Conservation (phyloP, 1,140 invertebrate species). For the Sitophilus oryzae region DNA sequence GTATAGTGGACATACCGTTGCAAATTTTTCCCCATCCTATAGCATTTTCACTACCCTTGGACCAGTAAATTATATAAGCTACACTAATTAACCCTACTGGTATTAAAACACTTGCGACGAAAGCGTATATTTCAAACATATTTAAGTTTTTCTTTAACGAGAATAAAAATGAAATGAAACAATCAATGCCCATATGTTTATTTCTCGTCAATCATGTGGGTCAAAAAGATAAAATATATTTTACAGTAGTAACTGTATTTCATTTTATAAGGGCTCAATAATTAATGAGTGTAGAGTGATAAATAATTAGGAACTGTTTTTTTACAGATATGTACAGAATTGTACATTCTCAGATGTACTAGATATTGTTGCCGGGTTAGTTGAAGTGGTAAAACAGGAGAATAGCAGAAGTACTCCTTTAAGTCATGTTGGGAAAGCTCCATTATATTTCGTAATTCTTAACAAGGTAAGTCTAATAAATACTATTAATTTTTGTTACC, state of each 20-base stretch:
- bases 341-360: constrained; percentile 37
- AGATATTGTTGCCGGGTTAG: constrained; percentile 36
- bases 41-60: neutral
- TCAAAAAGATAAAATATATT: too few relatives aligned
- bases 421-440: constrained; percentile 38
- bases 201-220: too few relatives aligned
- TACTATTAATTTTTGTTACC: constrained; percentile 3
- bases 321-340: constrained; percentile 36
- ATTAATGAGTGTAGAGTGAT: neutral
- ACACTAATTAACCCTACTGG: neutral
- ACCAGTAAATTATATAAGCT: neutral
- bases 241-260: constrained; percentile 5
- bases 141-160: neutral
- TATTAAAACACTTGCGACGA: neutral
- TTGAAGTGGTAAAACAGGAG: constrained; percentile 35
- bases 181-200: too few relatives aligned
- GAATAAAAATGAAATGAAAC: too few relatives aligned
- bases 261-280: neutral
- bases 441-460: constrained; percentile 38
- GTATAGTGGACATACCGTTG: constrained; percentile 8
- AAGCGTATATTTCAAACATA: neutral
- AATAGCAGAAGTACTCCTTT: constrained; percentile 40
- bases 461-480: constrained; percentile 43
- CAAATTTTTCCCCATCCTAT: constrained; percentile 6
- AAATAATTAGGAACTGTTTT: constrained; percentile 6